Evolutionary conservation across 2,113 vertebrate genomes (phyloP).

Genomic region (Hippocampus abdominalis): DNA sequence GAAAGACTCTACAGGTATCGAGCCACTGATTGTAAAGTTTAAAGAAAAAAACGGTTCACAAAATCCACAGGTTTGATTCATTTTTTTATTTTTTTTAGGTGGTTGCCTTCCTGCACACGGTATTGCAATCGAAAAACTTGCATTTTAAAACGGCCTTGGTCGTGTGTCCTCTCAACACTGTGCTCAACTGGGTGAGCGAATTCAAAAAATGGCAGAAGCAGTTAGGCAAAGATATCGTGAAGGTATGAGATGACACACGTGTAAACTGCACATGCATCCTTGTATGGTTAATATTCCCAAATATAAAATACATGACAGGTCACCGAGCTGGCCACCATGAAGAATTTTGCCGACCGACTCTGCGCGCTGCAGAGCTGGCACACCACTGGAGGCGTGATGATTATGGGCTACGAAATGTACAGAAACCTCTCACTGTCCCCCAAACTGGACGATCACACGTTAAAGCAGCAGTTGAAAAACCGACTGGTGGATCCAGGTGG

Average conservation of each 20-base stretch:
- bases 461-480: conserved; percentile 78
- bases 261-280: background rate
- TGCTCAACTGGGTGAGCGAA: conserved; percentile 94
- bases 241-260: conserved; percentile 68
- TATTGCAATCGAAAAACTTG: conserved; percentile 80
- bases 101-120: conserved; percentile 91
- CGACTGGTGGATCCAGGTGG: conserved; percentile 89
- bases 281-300: background rate
- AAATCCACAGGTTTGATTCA: background rate
- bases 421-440: conserved; percentile 80
- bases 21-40: background rate
- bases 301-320: conserved; percentile 71
- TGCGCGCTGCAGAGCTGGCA: conserved; percentile 85
- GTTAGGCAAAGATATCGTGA: conserved; percentile 79
- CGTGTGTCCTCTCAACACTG: conserved; percentile 93
- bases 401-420: conserved; percentile 94
- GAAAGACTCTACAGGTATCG: conserved; percentile 91
- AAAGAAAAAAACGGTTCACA: no score
- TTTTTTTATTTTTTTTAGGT: conserved; percentile 71
- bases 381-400: conserved; percentile 86
- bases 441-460: conserved; percentile 74
- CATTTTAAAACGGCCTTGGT: conserved; percentile 87
- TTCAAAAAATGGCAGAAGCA: conserved; percentile 92
- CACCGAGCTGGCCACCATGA: conserved; percentile 82
- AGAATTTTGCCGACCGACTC: conserved; percentile 74